These are phyloP conservation scores for Cisticola juncidis DNA, from an alignment of 2,113 vertebrate species.

Conservation along the genomic window DNA sequence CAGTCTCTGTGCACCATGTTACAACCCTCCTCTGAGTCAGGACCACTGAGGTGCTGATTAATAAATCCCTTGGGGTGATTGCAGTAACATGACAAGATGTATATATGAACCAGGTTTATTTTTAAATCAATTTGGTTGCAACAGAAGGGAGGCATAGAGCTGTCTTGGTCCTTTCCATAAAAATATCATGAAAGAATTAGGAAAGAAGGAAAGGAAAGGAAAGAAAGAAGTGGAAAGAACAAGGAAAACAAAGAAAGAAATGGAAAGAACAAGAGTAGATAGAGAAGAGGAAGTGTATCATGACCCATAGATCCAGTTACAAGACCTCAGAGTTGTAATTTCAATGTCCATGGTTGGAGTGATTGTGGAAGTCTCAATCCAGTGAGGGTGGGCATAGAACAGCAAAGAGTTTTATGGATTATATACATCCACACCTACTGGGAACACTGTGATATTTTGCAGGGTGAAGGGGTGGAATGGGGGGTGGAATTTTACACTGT, in stretches of 20 bases:
- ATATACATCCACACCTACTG: not conserved
- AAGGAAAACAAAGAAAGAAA: not conserved
- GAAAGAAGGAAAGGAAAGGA: not conserved
- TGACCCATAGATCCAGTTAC: not conserved
- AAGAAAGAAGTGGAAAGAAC: not conserved
- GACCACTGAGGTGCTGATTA: not conserved
- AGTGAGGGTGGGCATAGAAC: accelerated
- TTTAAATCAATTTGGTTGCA: not conserved
- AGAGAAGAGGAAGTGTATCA: not conserved
- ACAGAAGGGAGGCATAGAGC: not conserved
- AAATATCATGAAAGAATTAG: not conserved
- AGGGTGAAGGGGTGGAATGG: accelerated
- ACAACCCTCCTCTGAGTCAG: not conserved
- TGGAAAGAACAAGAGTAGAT: not conserved
- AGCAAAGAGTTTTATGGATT: not conserved
- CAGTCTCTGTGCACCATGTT: not conserved
- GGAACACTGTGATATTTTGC: not conserved
- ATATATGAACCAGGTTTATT: not conserved
- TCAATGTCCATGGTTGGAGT: not conserved
- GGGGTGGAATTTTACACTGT: too few species aligned
- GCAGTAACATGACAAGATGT: not conserved
- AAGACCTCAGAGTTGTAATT: not conserved
- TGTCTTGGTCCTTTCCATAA: not conserved
- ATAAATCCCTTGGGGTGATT: not conserved
- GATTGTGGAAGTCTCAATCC: accelerated